Evolutionary conservation across 2,113 vertebrate species (phyloP).

Genomic region (Nesoenas mayeri): DNA sequence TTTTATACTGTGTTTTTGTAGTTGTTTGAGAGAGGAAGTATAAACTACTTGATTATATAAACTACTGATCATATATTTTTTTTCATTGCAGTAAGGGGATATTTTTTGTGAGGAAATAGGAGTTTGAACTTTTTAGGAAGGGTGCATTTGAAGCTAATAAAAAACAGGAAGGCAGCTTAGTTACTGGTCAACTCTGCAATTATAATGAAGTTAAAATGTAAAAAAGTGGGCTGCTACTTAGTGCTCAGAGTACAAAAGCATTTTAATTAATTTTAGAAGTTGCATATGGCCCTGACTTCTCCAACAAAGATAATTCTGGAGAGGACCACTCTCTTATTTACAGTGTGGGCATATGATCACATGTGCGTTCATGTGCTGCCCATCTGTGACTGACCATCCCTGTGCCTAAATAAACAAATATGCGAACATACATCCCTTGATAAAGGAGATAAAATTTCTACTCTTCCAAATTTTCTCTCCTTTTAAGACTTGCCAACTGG

Average conservation of each 20-base stretch:
- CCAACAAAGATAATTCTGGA: background rate
- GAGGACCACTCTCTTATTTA: background rate
- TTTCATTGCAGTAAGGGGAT: background rate
- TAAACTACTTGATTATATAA: background rate
- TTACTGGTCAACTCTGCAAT: background rate
- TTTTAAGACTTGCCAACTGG: background rate
- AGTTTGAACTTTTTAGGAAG: background rate
- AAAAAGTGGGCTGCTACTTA: background rate
- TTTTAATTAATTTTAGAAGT: background rate
- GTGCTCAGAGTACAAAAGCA: rapidly evolving
- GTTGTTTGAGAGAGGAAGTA: background rate
- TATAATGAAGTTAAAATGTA: background rate
- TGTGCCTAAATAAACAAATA: background rate
- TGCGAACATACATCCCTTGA: background rate
- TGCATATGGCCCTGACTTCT: background rate
- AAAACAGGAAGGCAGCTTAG: background rate
- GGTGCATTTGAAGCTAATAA: background rate
- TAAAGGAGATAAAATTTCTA: background rate
- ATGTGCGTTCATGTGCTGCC: background rate
- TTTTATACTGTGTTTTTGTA: background rate
- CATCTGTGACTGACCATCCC: background rate
- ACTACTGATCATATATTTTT: background rate
- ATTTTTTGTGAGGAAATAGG: background rate
- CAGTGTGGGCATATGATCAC: background rate
- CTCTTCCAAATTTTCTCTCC: background rate